phyloP scores from a whole-genome alignment of 1,140 invertebrate genomes.

The Chlorops oryzae region DNA sequence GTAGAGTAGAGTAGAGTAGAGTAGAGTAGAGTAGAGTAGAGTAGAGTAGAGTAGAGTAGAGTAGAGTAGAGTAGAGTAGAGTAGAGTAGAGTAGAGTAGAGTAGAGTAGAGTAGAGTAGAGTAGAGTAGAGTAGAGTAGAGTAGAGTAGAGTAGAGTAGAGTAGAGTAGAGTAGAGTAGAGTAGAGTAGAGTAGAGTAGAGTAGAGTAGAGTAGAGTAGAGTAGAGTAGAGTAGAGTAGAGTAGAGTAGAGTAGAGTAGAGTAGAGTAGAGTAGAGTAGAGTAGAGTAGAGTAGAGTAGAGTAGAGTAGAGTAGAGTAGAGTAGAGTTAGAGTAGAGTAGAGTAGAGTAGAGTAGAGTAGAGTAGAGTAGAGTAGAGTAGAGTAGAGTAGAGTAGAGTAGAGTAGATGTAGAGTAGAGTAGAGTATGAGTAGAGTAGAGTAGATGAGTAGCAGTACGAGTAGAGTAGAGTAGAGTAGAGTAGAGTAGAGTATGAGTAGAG shows the following conservation, averaged over 20 bases:
- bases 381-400: constrained; percentile 4
- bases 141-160: too few species aligned
- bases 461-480: constrained; percentile 2
- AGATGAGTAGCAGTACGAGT: constrained; percentile 1
- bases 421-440: constrained; percentile 3
- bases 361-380: background rate
- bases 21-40: too few species aligned
- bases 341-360: constrained; percentile 4
- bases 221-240: constrained; percentile 5
- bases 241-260: constrained; percentile 4
- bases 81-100: too few species aligned
- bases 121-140: too few species aligned
- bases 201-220: constrained; percentile 5
- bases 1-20: too few species aligned
- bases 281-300: constrained; percentile 5
- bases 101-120: too few species aligned
- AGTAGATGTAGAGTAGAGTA: background rate
- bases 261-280: constrained; percentile 5
- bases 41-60: too few species aligned
- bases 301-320: constrained; percentile 2
- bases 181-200: constrained; percentile 5
- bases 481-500: constrained; percentile 1
- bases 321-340: constrained; percentile 1
- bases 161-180: too few species aligned
- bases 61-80: too few species aligned